Percentiles rank a stretch among this genome's conserved stretches.
These are phyloP conservation scores for Amphibalanus amphitrite DNA, from an alignment of 1,140 invertebrate species.

Conservation along the genomic window DNA sequence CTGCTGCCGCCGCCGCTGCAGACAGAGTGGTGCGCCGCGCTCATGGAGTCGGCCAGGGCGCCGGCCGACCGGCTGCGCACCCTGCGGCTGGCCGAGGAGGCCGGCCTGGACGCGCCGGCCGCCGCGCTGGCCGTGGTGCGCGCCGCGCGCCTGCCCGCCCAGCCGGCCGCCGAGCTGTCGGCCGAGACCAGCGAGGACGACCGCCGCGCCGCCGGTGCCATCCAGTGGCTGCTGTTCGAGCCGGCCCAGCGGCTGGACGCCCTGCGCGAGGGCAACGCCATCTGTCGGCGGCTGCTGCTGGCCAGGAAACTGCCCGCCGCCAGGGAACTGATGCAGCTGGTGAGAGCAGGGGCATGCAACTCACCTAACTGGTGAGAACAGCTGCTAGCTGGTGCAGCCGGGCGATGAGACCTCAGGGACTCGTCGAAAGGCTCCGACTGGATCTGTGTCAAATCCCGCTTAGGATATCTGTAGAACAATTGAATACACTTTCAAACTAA, in stretches of 20 bases:
- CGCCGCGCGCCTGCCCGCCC: too few relatives aligned
- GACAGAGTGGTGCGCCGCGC: slow-evolving; percentile 53
- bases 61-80: slow-evolving; percentile 33
- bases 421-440: too few relatives aligned
- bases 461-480: too few relatives aligned
- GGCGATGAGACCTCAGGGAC: too few relatives aligned
- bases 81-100: slow-evolving; percentile 15
- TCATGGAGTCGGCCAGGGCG: slow-evolving; percentile 50
- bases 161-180: slow-evolving; percentile 22
- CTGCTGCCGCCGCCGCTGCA: slow-evolving; percentile 50
- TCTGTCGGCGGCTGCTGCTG: slow-evolving; percentile 62
- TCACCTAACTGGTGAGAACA: slow-evolving; percentile 22
- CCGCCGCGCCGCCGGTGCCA: slow-evolving; percentile 53
- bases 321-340: slow-evolving; percentile 45
- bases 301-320: slow-evolving; percentile 47
- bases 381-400: slow-evolving; percentile 59
- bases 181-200: slow-evolving; percentile 38
- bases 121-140: slow-evolving; percentile 15
- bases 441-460: too few relatives aligned
- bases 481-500: too few relatives aligned
- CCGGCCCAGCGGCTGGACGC: slow-evolving; percentile 56
- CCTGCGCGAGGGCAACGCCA: slow-evolving; percentile 68
- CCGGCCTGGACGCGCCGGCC: slow-evolving; percentile 15
- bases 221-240: slow-evolving; percentile 77
- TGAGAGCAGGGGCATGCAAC: slow-evolving; percentile 20